These are phyloP conservation scores for Peromyscus leucopus DNA, from an alignment of 2,113 vertebrate genomes.

Conservation along the genomic window DNA sequence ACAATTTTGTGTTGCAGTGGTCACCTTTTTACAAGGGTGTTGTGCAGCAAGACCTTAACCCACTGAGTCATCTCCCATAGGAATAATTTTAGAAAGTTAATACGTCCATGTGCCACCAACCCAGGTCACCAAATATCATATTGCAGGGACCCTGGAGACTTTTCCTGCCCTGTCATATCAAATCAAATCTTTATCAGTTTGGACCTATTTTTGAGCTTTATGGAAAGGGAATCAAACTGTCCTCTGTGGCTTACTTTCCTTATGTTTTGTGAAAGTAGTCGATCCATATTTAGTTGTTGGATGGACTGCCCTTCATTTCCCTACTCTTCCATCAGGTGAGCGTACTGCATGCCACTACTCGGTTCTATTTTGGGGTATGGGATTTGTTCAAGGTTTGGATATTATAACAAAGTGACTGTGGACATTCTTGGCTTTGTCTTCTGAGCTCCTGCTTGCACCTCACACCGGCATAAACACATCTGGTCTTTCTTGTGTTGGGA, in stretches of 20 bases:
- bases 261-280: neutral
- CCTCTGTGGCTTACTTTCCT: neutral
- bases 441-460: neutral
- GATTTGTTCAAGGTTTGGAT: neutral
- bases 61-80: neutral
- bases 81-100: conserved; percentile 24
- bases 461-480: neutral
- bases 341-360: neutral
- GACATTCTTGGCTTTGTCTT: neutral
- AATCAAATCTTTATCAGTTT: neutral
- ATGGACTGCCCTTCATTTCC: neutral
- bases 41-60: neutral
- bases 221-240: neutral
- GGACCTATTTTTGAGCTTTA: neutral
- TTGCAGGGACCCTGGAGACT: neutral
- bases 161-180: neutral
- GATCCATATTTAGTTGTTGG: neutral
- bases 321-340: neutral
- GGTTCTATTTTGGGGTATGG: neutral
- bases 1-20: neutral
- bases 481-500: neutral
- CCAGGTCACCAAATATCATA: neutral
- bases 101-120: neutral
- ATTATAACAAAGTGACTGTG: neutral
- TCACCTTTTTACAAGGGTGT: neutral